Evolutionary conservation across 2,113 vertebrate species (phyloP), one percentile per base, ranked within the genome.

Genomic region (Murina feae): DNA sequence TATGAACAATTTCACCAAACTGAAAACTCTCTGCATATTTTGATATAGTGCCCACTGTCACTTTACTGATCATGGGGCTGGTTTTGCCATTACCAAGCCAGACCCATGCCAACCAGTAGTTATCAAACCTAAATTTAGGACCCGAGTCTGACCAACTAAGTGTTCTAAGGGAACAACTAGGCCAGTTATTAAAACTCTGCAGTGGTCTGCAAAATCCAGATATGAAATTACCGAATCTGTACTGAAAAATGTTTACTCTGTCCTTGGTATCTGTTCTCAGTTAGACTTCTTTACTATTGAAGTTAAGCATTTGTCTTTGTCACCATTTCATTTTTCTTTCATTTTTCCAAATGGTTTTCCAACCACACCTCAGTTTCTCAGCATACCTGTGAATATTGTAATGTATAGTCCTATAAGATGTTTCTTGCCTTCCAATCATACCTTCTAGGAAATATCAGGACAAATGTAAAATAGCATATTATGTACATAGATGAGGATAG

Each of bases 121-220:
- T 74, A 58, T 60, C 25, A 88, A 84, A 60, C 20, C 8, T 37
- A 95, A 88, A 93, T 78, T 90, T 65, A 89, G 23, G 30, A 63
- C 55, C 51, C 9, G 47, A 5, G 2, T 53, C 28, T 89, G 44
- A 81, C 20, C 63, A 86, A 44, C 18, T 39, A 86, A 84, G n/a
- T 90, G 10, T 81, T 84, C 39, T 13, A 49, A 94, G 76, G 20
- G 30, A 89, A 81, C 30, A 71, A 37, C 16, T 28, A 55, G 58
- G 23, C 14, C 75, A 84, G 87, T 63, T 72, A 90, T 65, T 94
- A 79, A 79, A 92, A 86, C 95, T 92, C 32, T 69, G 32, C 25
- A 53, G 17, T 65, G 32, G 37, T 35, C 32, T 90, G 49, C 25
- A 44, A 95, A 86, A 90, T 75, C 60, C 28, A 28, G 42, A 79